These are phyloP conservation scores for Megathymus violae DNA, from an alignment of 1,140 invertebrate species.

Conservation along the genomic window DNA sequence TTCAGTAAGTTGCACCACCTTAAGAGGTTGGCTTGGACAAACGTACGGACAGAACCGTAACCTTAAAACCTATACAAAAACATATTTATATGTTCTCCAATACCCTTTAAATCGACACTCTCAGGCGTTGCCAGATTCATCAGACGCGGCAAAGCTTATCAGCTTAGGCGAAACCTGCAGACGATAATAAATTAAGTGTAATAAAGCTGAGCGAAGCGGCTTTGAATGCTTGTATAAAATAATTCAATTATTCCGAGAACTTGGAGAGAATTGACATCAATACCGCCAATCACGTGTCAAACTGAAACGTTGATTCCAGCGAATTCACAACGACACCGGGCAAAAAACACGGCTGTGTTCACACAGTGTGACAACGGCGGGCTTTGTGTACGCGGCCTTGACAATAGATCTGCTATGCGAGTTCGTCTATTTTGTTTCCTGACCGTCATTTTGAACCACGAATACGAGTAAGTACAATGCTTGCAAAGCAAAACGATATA, in stretches of 20 bases:
- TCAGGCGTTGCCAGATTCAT: no score
- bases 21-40: no score
- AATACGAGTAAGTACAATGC: background rate
- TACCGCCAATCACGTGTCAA: background rate
- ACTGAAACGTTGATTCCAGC: background rate
- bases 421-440: constrained; percentile 21
- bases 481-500: background rate
- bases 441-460: constrained; percentile 1
- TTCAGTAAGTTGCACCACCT: no score
- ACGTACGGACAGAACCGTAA: no score
- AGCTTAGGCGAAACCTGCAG: background rate
- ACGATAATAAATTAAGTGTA: background rate
- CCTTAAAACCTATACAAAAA: no score
- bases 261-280: background rate
- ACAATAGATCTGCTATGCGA: constrained; percentile 22
- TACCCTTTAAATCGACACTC: no score
- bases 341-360: constrained; percentile 22
- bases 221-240: no score
- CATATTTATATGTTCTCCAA: no score
- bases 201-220: no score
- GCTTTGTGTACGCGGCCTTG: constrained; percentile 14
- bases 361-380: constrained; percentile 32
- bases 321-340: background rate
- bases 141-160: no score
- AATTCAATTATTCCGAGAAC: background rate